Evolutionary conservation across 2,113 vertebrate species (phyloP).

Genomic region (Sakesphorus luctuosus): DNA sequence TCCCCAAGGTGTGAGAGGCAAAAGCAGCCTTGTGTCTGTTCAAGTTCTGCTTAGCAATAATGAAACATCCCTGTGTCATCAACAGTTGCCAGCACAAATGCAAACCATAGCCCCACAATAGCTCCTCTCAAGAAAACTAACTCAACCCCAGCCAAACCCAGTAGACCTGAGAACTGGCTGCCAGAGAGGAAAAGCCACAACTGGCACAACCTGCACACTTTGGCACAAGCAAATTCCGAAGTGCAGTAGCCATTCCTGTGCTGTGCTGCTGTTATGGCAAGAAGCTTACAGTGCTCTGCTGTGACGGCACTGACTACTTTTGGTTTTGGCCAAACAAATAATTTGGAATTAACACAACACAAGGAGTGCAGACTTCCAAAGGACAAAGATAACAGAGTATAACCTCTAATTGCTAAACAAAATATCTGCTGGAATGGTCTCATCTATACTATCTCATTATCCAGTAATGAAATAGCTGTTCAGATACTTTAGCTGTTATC

Average conservation of each 20-base stretch:
- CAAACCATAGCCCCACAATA: not conserved
- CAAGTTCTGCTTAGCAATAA: not conserved
- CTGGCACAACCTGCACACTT: not conserved
- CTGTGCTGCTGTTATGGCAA: not conserved
- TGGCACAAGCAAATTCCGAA: not conserved
- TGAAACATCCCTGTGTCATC: not conserved
- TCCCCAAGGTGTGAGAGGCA: not conserved
- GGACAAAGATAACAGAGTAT: not conserved
- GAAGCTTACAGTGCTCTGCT: not conserved
- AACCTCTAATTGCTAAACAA: not conserved
- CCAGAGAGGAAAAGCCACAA: not conserved
- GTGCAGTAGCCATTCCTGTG: not conserved
- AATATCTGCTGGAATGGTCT: not conserved
- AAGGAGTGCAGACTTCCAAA: not conserved
- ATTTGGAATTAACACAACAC: not conserved
- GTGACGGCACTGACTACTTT: accelerated
- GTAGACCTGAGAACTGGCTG: not conserved
- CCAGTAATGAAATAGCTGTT: not conserved
- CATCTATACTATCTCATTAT: not conserved
- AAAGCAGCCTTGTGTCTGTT: not conserved
- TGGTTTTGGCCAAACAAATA: not conserved
- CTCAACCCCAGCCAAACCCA: not conserved
- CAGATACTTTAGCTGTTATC: not conserved
- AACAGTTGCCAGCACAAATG: not conserved
- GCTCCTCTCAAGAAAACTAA: not conserved